Evolutionary conservation across 2,888 invertebrate genomes (phyloP), one percentile per base, ranked within the genome.

Genomic region (Lysandra bellargus): DNA sequence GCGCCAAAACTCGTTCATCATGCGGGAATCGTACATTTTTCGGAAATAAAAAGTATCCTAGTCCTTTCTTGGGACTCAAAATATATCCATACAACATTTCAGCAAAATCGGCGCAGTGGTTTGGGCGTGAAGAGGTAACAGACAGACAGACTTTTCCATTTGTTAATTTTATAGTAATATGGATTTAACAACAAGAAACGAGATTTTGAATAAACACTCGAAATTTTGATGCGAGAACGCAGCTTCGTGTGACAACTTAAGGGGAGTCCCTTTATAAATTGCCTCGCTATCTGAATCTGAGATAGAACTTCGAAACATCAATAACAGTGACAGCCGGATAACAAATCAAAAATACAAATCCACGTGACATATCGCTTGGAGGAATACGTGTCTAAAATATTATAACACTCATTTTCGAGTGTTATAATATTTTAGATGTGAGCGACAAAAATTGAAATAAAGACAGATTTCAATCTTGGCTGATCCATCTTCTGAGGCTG

Each of bases 251-350:
- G 33, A 69, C 89, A 89, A 90, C 89, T 88, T 88, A 57, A 85
- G 91, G 92, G 93, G 90, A 88, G 88, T 88, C 89, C 89, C 90
- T 90, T 93, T 94, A 93, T 94, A 94, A 93, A 94, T 94, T 92
- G 93, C 91, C 90, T 87, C 84, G 93, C 92, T 93, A 94, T 94
- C 92, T 94, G 92, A 92, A 93, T 93, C 93, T 93, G 88, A 88
- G 88, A 92, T 93, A 94, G 93, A 93, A 93, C 91, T 90, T 90
- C 90, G 89, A 93, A 93, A 93, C 94, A 94, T 94, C 94, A 94
- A 93, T 94, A 94, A 93, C 92, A 93, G 86, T 92, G 93, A 93
- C 94, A 90, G 88, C 78, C 80, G 82, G 81, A 88, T 90, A 91
- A 93, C 92, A 92, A 91, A 93, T 94, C 94, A 94, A 92, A 93